Conservation (phyloP, 2,113 vertebrate genomes). For the Apteryx mantelli region DNA sequence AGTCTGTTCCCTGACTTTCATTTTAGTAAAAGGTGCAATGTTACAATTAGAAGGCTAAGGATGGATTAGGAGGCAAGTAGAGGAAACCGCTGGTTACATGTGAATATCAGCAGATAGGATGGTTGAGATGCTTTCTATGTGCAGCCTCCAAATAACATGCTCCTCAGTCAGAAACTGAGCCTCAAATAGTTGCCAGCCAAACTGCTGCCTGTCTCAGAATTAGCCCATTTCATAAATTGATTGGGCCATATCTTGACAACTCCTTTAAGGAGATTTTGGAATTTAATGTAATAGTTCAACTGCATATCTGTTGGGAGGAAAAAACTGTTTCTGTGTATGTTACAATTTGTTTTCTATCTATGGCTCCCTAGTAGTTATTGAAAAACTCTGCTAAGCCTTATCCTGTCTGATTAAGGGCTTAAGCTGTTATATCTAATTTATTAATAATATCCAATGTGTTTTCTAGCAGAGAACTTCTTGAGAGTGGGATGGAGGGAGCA, state of each 20-base stretch:
- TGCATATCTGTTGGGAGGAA: neutral
- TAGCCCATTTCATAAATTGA: neutral
- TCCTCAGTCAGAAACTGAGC: neutral
- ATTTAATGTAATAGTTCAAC: neutral
- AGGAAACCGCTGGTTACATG: neutral
- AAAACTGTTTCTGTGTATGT: neutral
- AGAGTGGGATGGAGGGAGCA: neutral
- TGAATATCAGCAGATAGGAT: neutral
- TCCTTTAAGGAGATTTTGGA: neutral
- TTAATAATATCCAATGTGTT: neutral
- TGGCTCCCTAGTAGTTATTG: neutral
- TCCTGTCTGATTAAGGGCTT: neutral
- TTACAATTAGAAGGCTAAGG: slow-evolving; percentile 50
- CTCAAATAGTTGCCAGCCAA: neutral
- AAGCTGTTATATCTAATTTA: neutral
- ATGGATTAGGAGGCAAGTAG: neutral
- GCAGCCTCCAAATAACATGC: neutral
- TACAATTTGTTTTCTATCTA: neutral
- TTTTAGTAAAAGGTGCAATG: slow-evolving; percentile 26
- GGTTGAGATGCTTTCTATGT: neutral
- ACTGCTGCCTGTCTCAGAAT: neutral
- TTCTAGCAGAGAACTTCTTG: neutral
- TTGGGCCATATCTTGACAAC: neutral
- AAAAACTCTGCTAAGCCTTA: neutral
- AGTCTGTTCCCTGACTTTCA: neutral